A percentile compares a stretch with the other conserved stretches of the same genome.
Evolutionary conservation across 2,113 vertebrate species (phyloP).

Genomic region (Paramormyrops kingsleyae): DNA sequence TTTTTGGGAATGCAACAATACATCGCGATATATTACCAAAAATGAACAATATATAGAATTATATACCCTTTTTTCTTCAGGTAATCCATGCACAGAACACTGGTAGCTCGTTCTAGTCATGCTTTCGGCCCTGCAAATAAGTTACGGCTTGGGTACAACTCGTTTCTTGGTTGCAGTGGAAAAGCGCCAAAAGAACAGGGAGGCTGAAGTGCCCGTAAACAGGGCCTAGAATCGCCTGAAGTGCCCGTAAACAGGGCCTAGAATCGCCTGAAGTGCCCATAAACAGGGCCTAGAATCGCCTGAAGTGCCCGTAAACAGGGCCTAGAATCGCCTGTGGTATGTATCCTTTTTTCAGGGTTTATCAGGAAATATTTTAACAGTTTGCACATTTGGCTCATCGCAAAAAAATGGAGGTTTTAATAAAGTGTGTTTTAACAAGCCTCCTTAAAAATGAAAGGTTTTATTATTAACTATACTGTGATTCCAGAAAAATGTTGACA

Average conservation of each 20-base stretch:
- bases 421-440: slow-evolving; percentile 10
- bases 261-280: neutral
- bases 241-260: neutral
- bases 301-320: neutral
- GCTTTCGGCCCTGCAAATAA: neutral
- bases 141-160: neutral
- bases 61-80: neutral
- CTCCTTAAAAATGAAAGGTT: neutral
- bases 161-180: neutral
- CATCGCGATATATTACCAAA: neutral
- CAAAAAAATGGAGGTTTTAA: slow-evolving; percentile 20
- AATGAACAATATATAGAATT: neutral
- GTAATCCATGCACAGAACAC: neutral
- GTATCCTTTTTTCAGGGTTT: neutral
- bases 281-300: neutral
- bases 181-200: neutral
- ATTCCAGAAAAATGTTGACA: slow-evolving; percentile 36
- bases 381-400: slow-evolving; percentile 24
- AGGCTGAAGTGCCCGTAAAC: too few species aligned
- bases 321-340: neutral
- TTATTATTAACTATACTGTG: slow-evolving; percentile 24
- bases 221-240: neutral
- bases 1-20: neutral
- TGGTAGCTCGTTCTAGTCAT: neutral
- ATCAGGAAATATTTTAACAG: neutral